These are phyloP conservation scores for Lomographa bimaculata DNA, from an alignment of 2,888 invertebrate genomes.

Conservation along the genomic window DNA sequence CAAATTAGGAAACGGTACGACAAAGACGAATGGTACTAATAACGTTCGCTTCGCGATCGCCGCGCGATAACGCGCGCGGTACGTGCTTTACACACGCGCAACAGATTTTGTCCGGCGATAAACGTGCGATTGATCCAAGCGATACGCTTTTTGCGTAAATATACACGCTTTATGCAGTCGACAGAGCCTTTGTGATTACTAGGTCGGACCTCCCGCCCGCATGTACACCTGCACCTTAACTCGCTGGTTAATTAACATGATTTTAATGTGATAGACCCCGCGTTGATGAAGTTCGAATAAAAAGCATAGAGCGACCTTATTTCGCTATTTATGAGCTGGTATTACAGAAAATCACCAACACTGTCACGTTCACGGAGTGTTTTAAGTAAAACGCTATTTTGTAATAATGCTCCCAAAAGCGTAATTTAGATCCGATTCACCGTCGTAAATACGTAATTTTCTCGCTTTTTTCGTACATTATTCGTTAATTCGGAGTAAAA, in stretches of 20 bases:
- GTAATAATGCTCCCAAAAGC: slow-evolving; percentile 53
- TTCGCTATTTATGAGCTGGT: slow-evolving; percentile 22
- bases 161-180: slow-evolving; percentile 65
- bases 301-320: slow-evolving; percentile 18
- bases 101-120: slow-evolving; percentile 74
- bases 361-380: slow-evolving; percentile 41
- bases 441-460: slow-evolving; percentile 56
- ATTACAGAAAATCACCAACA: slow-evolving; percentile 35
- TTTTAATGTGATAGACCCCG: slow-evolving; percentile 18
- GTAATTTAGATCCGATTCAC: slow-evolving; percentile 53
- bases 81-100: slow-evolving; percentile 77
- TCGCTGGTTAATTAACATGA: slow-evolving; percentile 17
- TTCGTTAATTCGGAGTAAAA: slow-evolving; percentile 65
- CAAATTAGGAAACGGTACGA: slow-evolving; percentile 81
- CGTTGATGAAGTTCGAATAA: slow-evolving; percentile 17
- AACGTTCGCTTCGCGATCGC: slow-evolving; percentile 74
- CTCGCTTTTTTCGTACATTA: slow-evolving; percentile 54
- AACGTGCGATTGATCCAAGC: slow-evolving; percentile 72
- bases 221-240: slow-evolving; percentile 10
- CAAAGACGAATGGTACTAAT: slow-evolving; percentile 83
- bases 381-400: slow-evolving; percentile 51
- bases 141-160: slow-evolving; percentile 82
- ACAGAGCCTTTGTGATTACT: slow-evolving; percentile 50
- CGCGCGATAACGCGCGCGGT: slow-evolving; percentile 65
- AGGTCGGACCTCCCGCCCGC: slow-evolving; percentile 32